A percentile compares a stretch with the other conserved stretches of the same genome.
Evolutionary conservation across 2,888 invertebrate species (phyloP).

Genomic region (Rhagophthalmus giganteus): DNA sequence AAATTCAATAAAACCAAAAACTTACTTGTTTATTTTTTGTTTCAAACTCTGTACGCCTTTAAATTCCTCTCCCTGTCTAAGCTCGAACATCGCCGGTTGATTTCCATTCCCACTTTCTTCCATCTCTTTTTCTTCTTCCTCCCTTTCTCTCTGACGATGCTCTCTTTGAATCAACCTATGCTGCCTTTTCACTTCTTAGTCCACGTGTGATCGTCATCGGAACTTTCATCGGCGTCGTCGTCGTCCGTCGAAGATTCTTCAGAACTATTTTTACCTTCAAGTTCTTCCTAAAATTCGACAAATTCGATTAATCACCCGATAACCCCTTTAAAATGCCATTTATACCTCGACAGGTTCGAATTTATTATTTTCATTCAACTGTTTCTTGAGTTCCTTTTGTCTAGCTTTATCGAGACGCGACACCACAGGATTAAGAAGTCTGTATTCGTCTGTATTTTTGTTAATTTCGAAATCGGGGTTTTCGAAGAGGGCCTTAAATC

Average conservation of each 20-base stretch:
- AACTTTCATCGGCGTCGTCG: conserved; percentile 58
- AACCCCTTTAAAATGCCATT: neutral
- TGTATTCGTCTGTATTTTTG: conserved; percentile 82
- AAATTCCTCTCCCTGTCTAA: conserved; percentile 65
- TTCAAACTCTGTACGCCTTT: conserved; percentile 59
- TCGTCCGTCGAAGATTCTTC: conserved; percentile 49
- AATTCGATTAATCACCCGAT: neutral
- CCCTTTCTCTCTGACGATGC: conserved; percentile 52
- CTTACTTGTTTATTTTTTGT: conserved; percentile 59
- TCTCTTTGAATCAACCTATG: conserved; percentile 67
- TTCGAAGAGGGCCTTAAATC: conserved; percentile 89
- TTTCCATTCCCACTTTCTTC: conserved; percentile 38
- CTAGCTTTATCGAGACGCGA: conserved; percentile 76
- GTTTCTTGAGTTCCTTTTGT: conserved; percentile 63
- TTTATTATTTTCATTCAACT: conserved; percentile 57
- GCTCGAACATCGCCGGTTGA: conserved; percentile 63
- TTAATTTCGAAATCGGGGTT: conserved; percentile 93
- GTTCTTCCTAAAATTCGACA: conserved; percentile 48
- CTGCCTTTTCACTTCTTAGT: conserved; percentile 77
- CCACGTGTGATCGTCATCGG: conserved; percentile 83
- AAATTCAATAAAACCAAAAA: conserved; percentile 13
- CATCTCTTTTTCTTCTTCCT: conserved; percentile 44
- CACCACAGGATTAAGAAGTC: conserved; percentile 85
- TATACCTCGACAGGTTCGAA: conserved; percentile 57
- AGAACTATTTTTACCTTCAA: conserved; percentile 55